Percentiles rank a stretch among this genome's conserved stretches.
Conservation (phyloP, 1,140 invertebrate genomes). For the Drosophila santomea region DNA sequence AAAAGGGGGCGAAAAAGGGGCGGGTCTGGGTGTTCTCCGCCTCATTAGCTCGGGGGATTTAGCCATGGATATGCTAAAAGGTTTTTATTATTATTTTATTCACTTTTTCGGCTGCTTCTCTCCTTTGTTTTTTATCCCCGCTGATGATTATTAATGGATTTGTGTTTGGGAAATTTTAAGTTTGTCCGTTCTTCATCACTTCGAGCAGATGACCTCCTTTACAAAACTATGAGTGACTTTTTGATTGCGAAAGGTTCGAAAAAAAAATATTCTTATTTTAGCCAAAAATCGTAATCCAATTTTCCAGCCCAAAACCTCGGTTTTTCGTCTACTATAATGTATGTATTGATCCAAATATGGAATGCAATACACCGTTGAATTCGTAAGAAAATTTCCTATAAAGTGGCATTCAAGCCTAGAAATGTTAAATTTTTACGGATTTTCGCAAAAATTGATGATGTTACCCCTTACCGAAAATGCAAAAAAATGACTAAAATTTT, state of each 20-base stretch:
- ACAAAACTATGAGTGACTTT: not conserved
- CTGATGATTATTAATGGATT: constrained; percentile 52
- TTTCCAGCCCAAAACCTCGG: no score
- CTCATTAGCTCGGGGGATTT: constrained; percentile 49
- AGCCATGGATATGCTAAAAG: constrained; percentile 50
- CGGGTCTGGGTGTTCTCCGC: constrained; percentile 19
- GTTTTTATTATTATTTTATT: constrained; percentile 56
- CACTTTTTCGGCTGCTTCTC: constrained; percentile 20
- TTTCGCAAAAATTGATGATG: no score
- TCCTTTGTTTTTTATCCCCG: not conserved
- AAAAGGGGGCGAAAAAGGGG: not conserved
- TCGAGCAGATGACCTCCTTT: not conserved
- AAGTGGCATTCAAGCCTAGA: no score
- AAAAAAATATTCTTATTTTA: no score
- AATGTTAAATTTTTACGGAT: no score
- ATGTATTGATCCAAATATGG: no score
- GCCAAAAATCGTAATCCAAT: no score
- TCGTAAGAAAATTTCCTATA: no score
- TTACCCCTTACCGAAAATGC: no score
- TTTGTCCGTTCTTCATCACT: constrained; percentile 10
- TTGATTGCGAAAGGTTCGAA: not conserved
- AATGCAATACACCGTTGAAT: no score
- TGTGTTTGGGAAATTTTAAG: constrained; percentile 21
- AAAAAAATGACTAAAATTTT: no score
- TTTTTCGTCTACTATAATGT: no score